Base-by-base conservation (phyloP, 2,113 vertebrate genomes). In the Chlorodrepanis virens region DNA sequence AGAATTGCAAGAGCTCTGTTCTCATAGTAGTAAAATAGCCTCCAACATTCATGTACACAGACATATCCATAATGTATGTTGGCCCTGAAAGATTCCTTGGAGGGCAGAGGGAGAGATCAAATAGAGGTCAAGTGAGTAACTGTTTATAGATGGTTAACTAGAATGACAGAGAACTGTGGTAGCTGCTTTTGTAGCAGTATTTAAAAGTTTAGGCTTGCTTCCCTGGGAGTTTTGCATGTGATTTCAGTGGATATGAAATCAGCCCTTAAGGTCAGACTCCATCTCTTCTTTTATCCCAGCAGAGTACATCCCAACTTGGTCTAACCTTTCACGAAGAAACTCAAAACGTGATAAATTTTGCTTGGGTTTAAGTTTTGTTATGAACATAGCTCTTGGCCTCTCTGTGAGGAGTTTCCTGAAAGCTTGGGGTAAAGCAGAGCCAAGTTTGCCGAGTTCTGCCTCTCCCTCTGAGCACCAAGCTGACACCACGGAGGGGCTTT, bases 41-140 rank as follows among this genome's bases (percentile, higher is more conserved):
- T 75, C 68, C 83, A 87, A 94, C 0, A 0, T 64, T 92, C 40
- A 42, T 81, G 56, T 78, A 83, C 25, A 35, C 17, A 67, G 68
- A 83, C 37, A 89, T 60, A 93, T 87, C 78, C 74, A 85, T 89
- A 89, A 93, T 53, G 91, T 65, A 61, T 92, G 77, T 64, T 92
- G 91, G 95, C 89, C 84, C 56, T 5, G 4, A 91, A 96, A 92
- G 93, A 93, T 82, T 95, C 93, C 96, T 96, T 61, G 39, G 92
- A 89, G 95, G 88, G 72, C 88, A 90, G 72, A 87, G 12, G 44
- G 49, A 89, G 93, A 96, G 96, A 96, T 92, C 94, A 96, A 93
- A 93, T 90, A 90, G 61, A 96, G 92, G 93, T 96, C 95, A 96
- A 96, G 92, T 87, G 93, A 93, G 80, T 95, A 96, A 95, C 96